Evolutionary conservation across 1,140 invertebrate species (phyloP), one percentile per base, ranked within the genome.

Genomic region (Anoplolepis gracilipes): DNA sequence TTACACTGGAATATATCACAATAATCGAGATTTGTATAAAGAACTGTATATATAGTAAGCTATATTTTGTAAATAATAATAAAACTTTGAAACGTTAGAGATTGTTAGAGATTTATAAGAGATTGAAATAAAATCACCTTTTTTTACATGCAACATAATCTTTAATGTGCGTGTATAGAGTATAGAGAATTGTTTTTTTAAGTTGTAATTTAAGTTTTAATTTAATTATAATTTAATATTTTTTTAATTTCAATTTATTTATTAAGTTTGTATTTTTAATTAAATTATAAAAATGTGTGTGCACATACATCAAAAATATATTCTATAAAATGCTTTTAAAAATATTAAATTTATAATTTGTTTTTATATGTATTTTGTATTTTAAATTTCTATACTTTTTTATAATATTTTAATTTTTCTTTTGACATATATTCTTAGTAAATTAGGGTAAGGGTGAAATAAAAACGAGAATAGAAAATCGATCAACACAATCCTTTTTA

Each of bases 401-500:
- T n/a, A n/a, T n/a, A n/a, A 25, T 25, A 61, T 25, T 28, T 25
- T 61, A 25, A 61, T 10, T 61, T 22, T 30, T 22, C 10, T 25
- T n/a, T n/a, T 57, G 7, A 8, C n/a, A 73, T 36, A 33, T 13
- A 55, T 57, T 10, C 4, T 39, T 57, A 25, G 11, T 36, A 73
- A 57, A 5, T 36, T 57, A n/a, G n/a, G n/a, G 19, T 13, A 55
- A 81, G 42, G 61, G 69, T 69, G 16, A 36, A 69, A 33, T 49
- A 6, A 70, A 36, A 67, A 11, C 30, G 30, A 84, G 28, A 75
- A 85, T 72, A 7, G 88, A 53, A 49, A 62, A 77, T 85, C 78
- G 64, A 90, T 91, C 88, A 67, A 89, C 87, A 87, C 61, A 57
- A 33, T 79, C 39, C 46, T 42, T 89, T 87, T 87, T 93, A 92